Percentiles rank a stretch among this genome's conserved stretches.
Conservation (phyloP, 2,113 vertebrate species). For the Thermophis baileyi region DNA sequence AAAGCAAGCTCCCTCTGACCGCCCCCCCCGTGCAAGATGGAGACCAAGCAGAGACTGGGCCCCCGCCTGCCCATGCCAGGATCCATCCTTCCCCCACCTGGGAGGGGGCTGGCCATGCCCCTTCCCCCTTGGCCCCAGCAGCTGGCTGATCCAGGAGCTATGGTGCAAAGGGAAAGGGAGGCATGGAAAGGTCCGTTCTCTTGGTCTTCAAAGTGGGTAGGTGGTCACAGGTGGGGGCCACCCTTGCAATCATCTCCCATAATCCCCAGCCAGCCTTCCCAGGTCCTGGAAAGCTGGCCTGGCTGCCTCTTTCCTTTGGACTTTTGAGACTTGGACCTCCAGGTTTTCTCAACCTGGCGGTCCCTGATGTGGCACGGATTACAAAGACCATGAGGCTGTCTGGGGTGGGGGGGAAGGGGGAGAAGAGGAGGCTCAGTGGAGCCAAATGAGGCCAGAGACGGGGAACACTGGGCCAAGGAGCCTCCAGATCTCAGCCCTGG, state of each 20-base stretch:
- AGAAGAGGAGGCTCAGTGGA: neutral
- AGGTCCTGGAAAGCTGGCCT: neutral
- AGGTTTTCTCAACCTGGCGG: neutral
- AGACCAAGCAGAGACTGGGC: neutral
- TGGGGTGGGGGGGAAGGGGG: neutral
- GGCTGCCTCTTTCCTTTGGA: neutral
- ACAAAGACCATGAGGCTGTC: neutral
- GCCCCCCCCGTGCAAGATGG: neutral
- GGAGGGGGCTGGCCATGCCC: too few relatives aligned
- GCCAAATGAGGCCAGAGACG: neutral
- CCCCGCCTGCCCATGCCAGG: neutral
- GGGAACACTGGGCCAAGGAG: conserved; percentile 32
- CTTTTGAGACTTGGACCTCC: neutral
- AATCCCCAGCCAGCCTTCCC: neutral
- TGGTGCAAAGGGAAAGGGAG: neutral
- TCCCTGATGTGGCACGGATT: too few relatives aligned
- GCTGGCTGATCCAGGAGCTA: neutral
- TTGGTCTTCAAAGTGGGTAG: neutral
- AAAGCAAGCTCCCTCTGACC: neutral
- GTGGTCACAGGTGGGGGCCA: too few relatives aligned
- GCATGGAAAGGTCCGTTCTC: neutral
- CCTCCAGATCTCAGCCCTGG: conserved; percentile 16
- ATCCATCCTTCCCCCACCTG: neutral
- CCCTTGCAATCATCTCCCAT: neutral
- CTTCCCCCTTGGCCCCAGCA: too few relatives aligned